These are phyloP conservation scores for Cephus runcator DNA, from an alignment of 2,888 invertebrate genomes.

Conservation along the genomic window DNA sequence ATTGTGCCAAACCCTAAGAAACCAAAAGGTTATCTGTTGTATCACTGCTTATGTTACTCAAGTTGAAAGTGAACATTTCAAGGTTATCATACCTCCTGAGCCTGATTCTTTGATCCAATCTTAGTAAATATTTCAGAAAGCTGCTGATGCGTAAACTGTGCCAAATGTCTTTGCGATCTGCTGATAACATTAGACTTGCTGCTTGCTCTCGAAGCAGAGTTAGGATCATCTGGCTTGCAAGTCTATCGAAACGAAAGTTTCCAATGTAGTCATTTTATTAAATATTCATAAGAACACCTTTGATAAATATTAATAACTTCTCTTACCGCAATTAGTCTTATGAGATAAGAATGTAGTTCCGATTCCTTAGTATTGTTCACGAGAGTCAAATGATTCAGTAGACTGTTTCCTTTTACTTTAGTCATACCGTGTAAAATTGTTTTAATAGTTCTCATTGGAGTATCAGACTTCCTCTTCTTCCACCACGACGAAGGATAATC, in stretches of 20 bases:
- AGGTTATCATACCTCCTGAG: conserved; percentile 67
- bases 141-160: conserved; percentile 85
- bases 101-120: conserved; percentile 89
- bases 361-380: conserved; percentile 84
- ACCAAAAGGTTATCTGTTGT: conserved; percentile 9
- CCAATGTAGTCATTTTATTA: background rate
- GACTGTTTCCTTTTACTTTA: conserved; percentile 85
- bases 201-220: conserved; percentile 42
- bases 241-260: conserved; percentile 53
- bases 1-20: conserved; percentile 77
- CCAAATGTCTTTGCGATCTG: conserved; percentile 70
- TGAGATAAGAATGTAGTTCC: conserved; percentile 86
- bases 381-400: conserved; percentile 81
- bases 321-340: conserved; percentile 81
- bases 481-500: conserved; percentile 88
- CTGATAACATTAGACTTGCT: conserved; percentile 47
- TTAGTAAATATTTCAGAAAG: conserved; percentile 90
- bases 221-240: conserved; percentile 66
- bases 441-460: conserved; percentile 91
- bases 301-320: background rate
- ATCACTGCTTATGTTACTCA: background rate
- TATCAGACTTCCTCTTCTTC: conserved; percentile 85
- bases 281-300: background rate
- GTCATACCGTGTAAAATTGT: conserved; percentile 93
- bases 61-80: background rate